Evolutionary conservation across 1,140 invertebrate species (phyloP), one percentile per base, ranked within the genome.

Genomic region (Zaprionus gabonicus): DNA sequence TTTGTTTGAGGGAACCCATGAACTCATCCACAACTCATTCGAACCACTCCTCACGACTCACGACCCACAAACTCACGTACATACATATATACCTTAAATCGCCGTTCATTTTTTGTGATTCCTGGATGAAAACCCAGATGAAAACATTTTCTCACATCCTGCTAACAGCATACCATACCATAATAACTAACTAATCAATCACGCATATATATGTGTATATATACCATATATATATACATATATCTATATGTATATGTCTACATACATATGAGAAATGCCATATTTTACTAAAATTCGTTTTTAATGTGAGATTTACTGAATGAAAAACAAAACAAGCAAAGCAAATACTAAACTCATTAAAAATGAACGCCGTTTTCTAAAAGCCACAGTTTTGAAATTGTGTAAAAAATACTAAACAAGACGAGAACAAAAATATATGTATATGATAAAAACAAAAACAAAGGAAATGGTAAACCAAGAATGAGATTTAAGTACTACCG

Each of bases 341-440:
- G 77, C 78, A 90, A 90, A 88, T 79, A 88, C 85, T 90, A 84
- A 88, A 81, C 90, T 90, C 85, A 90, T 90, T 90, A 81, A 72
- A 90, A 90, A 90, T 90, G 85, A 90, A 58, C 85, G 84, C 78
- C 85, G 84, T 87, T 87, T 87, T 88, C 78, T 87, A 88, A 87
- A 87, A 87, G 84, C 84, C 84, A 87, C 83, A 88, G 84, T 87
- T 88, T 83, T 84, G 84, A 87, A 87, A 87, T 88, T 87, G 84
- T 88, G 81, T 84, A 88, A 87, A 87, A 87, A 82, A 85, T 51
- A 51, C 20, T 51, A 44, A 38, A 49, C 25, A 60, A 56, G 41
- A 69, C 46, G 38, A 74, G 67, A 65, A 53, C 53, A 46, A 69
- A 31, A 5, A 49, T 51, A 51, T 51, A 51, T 51, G 46, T 51